Percentiles rank a stretch among this genome's conserved stretches.
Conservation (phyloP, 2,888 invertebrate genomes). For the Neocrepidodera transversa region DNA sequence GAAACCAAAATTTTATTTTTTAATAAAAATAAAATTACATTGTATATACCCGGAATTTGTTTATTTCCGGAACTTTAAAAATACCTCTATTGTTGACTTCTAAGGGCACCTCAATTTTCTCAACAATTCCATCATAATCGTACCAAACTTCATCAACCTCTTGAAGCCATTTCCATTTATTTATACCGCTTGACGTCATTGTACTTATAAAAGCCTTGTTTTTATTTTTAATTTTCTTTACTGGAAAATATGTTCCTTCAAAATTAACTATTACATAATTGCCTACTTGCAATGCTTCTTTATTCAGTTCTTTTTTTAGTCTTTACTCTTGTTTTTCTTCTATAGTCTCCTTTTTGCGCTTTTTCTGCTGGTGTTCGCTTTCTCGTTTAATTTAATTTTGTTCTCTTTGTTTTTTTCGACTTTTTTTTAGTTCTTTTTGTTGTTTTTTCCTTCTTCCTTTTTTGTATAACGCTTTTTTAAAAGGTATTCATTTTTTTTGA, state of each 20-base stretch:
- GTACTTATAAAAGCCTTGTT: too few relatives aligned
- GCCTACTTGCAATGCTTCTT: slow-evolving; percentile 11
- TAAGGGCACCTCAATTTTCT: background rate
- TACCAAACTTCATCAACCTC: too few relatives aligned
- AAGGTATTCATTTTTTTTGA: slow-evolving; percentile 7
- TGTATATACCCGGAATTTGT: slow-evolving; percentile 8
- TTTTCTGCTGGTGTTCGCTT: background rate
- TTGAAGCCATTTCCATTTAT: too few relatives aligned
- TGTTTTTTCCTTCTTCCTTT: too few relatives aligned
- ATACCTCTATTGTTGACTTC: slow-evolving; percentile 6
- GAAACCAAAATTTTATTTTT: slow-evolving; percentile 10
- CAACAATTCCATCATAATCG: too few relatives aligned
- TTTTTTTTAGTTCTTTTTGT: too few relatives aligned
- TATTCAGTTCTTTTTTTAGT: slow-evolving; percentile 1
- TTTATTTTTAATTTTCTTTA: background rate
- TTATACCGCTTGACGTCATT: too few relatives aligned
- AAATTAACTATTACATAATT: slow-evolving; percentile 7
- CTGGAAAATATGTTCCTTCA: slow-evolving; percentile 5
- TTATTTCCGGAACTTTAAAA: too few relatives aligned
- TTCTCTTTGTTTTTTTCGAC: too few relatives aligned
- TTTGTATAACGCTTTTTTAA: slow-evolving; percentile 6
- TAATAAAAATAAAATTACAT: slow-evolving; percentile 7
- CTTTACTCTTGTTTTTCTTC: background rate
- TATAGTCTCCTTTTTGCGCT: slow-evolving; percentile 4
- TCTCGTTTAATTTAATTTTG: too few relatives aligned